Percentiles rank a stretch among this genome's conserved stretches.
Conservation (phyloP, 1,140 invertebrate genomes). For the Musca domestica region DNA sequence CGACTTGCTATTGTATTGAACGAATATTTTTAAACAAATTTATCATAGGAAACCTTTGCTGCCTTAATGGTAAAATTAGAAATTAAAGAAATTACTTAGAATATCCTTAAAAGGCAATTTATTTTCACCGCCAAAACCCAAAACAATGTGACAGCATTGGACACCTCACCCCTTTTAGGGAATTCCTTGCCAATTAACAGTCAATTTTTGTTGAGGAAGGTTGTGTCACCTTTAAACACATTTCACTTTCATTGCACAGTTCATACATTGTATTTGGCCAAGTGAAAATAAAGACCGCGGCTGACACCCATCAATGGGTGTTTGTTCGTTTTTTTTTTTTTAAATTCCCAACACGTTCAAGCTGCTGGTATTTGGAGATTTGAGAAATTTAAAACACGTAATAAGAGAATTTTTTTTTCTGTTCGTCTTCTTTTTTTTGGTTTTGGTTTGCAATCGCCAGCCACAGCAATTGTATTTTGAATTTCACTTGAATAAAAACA, state of each 20-base stretch:
- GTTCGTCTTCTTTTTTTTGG: neutral
- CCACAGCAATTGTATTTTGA: slow-evolving; percentile 1
- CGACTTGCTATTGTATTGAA: too few species aligned
- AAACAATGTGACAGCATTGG: neutral
- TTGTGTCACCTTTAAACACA: neutral
- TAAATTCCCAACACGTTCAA: neutral
- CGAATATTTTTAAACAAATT: neutral
- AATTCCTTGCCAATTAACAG: neutral
- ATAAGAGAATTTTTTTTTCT: neutral
- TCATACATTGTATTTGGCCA: neutral
- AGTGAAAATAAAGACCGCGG: neutral
- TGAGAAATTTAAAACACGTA: slow-evolving; percentile 8
- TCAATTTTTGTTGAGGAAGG: slow-evolving; percentile 6
- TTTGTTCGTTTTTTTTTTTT: too few species aligned
- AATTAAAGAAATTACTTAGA: neutral
- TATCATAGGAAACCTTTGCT: neutral
- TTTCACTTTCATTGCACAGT: slow-evolving; percentile 2
- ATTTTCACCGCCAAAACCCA: too few species aligned
- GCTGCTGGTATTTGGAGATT: neutral
- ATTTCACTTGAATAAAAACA: slow-evolving; percentile 3
- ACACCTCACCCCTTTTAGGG: neutral
- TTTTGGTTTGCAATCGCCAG: neutral
- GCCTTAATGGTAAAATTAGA: neutral
- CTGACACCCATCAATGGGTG: too few species aligned
- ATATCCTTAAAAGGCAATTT: neutral